Percentiles rank a stretch among this genome's conserved stretches.
phyloP scores from a whole-genome alignment of 2,113 vertebrate genomes.

The Phaethon lepturus region DNA sequence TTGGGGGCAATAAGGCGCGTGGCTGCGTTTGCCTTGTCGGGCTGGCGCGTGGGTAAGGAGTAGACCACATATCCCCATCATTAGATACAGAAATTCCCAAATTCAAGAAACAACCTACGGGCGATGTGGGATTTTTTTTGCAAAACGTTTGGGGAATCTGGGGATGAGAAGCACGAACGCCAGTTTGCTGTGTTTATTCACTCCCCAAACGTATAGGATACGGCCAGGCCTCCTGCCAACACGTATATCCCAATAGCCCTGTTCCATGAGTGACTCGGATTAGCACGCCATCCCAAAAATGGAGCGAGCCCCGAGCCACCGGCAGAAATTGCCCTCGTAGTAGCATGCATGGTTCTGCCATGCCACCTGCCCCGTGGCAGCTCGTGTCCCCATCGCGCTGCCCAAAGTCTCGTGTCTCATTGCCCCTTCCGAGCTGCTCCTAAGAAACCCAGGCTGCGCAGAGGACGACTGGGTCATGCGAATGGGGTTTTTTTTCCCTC shows the following conservation, averaged over 20 bases:
- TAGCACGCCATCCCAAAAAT: fast-evolving
- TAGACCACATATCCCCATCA: not conserved
- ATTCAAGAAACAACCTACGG: not conserved
- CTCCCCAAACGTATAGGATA: not conserved
- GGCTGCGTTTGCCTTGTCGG: fast-evolving
- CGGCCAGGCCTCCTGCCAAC: not conserved
- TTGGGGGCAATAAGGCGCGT: fast-evolving
- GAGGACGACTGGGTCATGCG: fast-evolving
- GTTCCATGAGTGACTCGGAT: fast-evolving
- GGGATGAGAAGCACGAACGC: not conserved
- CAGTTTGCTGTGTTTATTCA: not conserved
- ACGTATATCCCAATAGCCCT: not conserved
- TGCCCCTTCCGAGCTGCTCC: not conserved
- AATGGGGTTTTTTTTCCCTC: not conserved
- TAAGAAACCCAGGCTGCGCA: fast-evolving
- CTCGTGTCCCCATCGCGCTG: fast-evolving
- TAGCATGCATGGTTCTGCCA: not conserved
- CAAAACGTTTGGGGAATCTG: not conserved
- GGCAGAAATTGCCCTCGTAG: not conserved
- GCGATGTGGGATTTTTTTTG: not conserved
- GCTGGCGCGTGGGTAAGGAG: not conserved
- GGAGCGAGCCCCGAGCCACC: not conserved
- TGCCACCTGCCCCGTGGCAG: fast-evolving
- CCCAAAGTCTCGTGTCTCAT: not conserved
- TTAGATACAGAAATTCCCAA: not conserved